These are phyloP conservation scores for Coelinius sp. DNA, from an alignment of 2,888 invertebrate genomes.

Conservation along the genomic window DNA sequence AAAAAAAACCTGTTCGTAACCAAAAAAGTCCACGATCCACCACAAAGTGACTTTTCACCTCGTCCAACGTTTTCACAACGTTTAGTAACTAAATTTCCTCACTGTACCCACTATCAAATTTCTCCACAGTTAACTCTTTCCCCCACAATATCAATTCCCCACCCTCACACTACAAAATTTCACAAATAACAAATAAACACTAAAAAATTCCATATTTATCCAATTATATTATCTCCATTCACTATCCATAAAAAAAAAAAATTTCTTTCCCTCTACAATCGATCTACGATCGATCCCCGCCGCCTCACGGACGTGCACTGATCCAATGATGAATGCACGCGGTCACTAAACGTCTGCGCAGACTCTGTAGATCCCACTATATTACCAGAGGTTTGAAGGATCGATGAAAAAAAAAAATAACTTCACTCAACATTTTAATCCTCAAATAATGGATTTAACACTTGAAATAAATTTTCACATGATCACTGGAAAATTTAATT, in stretches of 20 bases:
- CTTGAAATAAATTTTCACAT: too few relatives aligned
- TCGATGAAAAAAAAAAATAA: too few relatives aligned
- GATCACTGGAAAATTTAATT: too few relatives aligned
- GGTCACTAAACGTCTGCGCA: neutral
- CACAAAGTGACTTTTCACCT: neutral
- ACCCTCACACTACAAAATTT: neutral
- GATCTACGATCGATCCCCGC: neutral
- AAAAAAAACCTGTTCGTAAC: too few relatives aligned
- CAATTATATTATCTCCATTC: neutral
- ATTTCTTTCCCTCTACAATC: too few relatives aligned
- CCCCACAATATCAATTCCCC: neutral
- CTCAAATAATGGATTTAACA: too few relatives aligned
- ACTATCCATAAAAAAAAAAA: neutral
- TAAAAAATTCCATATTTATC: neutral
- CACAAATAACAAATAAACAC: neutral
- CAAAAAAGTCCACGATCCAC: neutral
- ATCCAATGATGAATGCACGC: neutral
- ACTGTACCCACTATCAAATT: constrained; percentile 8
- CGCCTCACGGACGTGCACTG: neutral
- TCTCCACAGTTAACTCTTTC: neutral
- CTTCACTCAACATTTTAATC: too few relatives aligned
- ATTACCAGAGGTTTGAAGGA: neutral
- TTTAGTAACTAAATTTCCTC: constrained; percentile 25
- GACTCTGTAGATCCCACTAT: neutral
- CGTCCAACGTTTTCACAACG: constrained; percentile 28